These are phyloP conservation scores for Rhadina sibilatrix DNA, from an alignment of 2,113 vertebrate genomes.

Conservation along the genomic window DNA sequence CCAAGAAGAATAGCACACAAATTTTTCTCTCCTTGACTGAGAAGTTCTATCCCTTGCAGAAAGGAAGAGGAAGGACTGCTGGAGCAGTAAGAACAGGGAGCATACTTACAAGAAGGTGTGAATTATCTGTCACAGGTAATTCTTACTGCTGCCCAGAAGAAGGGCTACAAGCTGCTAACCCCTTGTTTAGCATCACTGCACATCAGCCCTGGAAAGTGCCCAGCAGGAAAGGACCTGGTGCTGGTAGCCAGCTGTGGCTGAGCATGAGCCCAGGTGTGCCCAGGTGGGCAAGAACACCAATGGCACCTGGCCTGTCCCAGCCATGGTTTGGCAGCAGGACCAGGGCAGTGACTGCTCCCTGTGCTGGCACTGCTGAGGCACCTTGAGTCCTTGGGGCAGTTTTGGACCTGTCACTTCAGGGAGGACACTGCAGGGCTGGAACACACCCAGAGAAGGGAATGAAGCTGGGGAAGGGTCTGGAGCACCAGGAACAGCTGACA, in stretches of 20 bases:
- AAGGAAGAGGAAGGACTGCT: neutral
- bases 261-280: neutral
- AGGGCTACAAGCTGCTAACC: neutral
- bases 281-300: neutral
- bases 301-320: neutral
- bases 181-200: neutral
- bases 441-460: neutral
- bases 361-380: neutral
- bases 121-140: neutral
- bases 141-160: neutral
- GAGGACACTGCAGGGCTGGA: neutral
- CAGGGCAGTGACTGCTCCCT: neutral
- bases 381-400: neutral
- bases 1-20: neutral
- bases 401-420: neutral
- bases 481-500: too few relatives aligned
- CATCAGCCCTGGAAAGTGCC: neutral
- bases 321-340: neutral
- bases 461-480: too few relatives aligned
- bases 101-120: neutral
- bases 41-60: neutral
- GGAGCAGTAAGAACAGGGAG: neutral
- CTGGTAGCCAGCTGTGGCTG: neutral
- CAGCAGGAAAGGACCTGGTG: neutral
- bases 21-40: neutral